A percentile compares a stretch with the other conserved stretches of the same genome.
Conservation (phyloP, 2,888 invertebrate genomes). For the Lathronympha strigana region DNA sequence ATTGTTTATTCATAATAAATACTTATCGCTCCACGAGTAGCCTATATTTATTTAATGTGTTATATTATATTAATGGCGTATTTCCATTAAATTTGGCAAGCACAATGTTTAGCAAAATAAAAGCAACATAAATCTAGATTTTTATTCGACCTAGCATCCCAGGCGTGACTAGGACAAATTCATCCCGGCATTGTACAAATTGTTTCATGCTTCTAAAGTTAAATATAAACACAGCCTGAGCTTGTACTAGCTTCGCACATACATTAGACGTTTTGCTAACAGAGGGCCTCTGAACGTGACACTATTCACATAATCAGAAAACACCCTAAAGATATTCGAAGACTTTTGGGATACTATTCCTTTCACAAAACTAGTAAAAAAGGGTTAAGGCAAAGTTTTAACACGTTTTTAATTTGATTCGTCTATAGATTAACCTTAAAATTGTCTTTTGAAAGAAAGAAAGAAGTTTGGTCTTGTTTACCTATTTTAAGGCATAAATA, state of each 20-base stretch:
- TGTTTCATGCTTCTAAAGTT: constrained; percentile 14
- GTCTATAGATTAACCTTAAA: neutral
- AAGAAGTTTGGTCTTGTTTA: neutral
- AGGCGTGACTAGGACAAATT: constrained; percentile 14
- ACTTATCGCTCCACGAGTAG: neutral
- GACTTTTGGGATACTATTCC: neutral
- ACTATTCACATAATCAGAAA: constrained; percentile 1
- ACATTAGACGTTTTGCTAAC: neutral
- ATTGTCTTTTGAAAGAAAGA: neutral
- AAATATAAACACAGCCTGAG: neutral
- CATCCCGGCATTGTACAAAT: constrained; percentile 23
- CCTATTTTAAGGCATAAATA: too few species aligned
- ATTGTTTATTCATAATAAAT: neutral
- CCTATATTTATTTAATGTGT: neutral
- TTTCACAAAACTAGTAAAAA: constrained; percentile 8
- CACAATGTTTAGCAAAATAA: constrained; percentile 7
- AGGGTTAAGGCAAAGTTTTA: constrained; percentile 9
- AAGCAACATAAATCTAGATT: constrained; percentile 33
- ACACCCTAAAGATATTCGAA: neutral
- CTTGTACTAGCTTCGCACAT: neutral
- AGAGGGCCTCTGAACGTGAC: neutral
- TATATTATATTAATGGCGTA: neutral
- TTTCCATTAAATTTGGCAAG: constrained; percentile 18
- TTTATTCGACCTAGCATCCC: constrained; percentile 8
- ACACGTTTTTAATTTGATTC: neutral